Percentiles rank a stretch among this genome's conserved stretches.
phyloP scores from a whole-genome alignment of 2,888 invertebrate species.

The Chrysomela aeneicollis region DNA sequence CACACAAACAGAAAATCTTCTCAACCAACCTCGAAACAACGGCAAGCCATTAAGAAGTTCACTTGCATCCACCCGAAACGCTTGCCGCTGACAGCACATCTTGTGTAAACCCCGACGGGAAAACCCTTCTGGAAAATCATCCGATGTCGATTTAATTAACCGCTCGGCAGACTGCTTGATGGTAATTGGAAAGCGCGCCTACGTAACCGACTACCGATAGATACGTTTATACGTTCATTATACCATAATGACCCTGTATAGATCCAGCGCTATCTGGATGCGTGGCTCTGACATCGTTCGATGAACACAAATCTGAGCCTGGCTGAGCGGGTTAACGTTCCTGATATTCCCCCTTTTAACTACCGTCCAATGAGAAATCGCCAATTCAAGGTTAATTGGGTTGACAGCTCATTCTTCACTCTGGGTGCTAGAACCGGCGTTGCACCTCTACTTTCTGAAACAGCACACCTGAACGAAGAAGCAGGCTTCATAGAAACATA shows the following conservation, averaged over 20 bases:
- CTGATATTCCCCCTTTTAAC: too few species aligned
- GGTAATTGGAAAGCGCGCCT: slow-evolving; percentile 4
- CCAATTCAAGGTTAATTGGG: too few species aligned
- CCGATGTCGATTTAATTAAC: slow-evolving; percentile 25
- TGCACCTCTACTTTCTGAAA: too few species aligned
- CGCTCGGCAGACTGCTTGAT: slow-evolving; percentile 6
- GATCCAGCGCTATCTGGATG: neutral
- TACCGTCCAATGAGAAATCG: too few species aligned
- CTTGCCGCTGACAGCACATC: slow-evolving; percentile 29
- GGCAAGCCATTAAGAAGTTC: neutral
- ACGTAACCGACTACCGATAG: slow-evolving; percentile 3
- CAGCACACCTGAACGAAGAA: too few species aligned
- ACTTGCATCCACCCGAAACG: slow-evolving; percentile 20
- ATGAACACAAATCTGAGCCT: too few species aligned
- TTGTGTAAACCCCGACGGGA: slow-evolving; percentile 18
- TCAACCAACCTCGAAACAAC: neutral
- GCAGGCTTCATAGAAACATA: too few species aligned
- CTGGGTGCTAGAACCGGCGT: too few species aligned
- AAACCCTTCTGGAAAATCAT: slow-evolving; percentile 22
- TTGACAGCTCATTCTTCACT: too few species aligned
- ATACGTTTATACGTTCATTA: neutral
- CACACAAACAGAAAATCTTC: too few species aligned
- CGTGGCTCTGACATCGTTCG: neutral
- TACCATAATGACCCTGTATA: neutral
- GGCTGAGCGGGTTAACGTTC: too few species aligned